Percentiles rank a stretch among this genome's conserved stretches.
phyloP scores from a whole-genome alignment of 2,888 invertebrate species.

The Scrobipalpa costella region DNA sequence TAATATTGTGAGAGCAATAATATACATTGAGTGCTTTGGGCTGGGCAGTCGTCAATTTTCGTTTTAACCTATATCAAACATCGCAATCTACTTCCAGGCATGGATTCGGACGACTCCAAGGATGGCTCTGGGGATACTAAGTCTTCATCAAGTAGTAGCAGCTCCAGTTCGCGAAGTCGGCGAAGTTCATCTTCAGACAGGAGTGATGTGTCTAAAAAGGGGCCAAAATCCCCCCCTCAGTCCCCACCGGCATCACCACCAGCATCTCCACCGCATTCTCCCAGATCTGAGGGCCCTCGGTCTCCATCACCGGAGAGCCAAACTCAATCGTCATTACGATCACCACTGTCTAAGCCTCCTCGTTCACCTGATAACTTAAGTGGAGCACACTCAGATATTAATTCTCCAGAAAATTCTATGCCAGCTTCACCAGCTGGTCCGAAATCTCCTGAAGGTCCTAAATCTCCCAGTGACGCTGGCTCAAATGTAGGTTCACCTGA shows the following conservation, averaged over 20 bases:
- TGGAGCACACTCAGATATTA: slow-evolving; percentile 71
- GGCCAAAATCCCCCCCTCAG: slow-evolving; percentile 59
- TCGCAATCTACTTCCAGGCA: slow-evolving; percentile 66
- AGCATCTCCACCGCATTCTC: slow-evolving; percentile 39
- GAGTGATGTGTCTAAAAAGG: slow-evolving; percentile 67
- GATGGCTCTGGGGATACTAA: slow-evolving; percentile 71
- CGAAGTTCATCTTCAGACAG: slow-evolving; percentile 68
- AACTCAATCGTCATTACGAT: slow-evolving; percentile 43
- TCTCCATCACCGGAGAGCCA: slow-evolving; percentile 51
- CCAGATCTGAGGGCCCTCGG: slow-evolving; percentile 44
- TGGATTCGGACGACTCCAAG: slow-evolving; percentile 83
- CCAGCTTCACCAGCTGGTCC: slow-evolving; percentile 63
- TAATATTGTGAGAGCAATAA: slow-evolving; percentile 35
- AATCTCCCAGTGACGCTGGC: slow-evolving; percentile 64
- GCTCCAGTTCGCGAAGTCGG: slow-evolving; percentile 70
- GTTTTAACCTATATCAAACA: slow-evolving; percentile 40
- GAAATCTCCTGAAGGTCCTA: slow-evolving; percentile 74
- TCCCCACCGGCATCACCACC: slow-evolving; percentile 31
- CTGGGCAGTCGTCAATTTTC: slow-evolving; percentile 35
- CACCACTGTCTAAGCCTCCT: slow-evolving; percentile 45
- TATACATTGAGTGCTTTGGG: slow-evolving; percentile 51
- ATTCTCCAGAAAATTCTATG: slow-evolving; percentile 73
- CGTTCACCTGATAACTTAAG: slow-evolving; percentile 67
- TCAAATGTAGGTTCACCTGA: slow-evolving; percentile 60
- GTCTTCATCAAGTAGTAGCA: slow-evolving; percentile 76